Evolutionary conservation across 2,888 invertebrate genomes (phyloP).

Genomic region (Synergus gifuensis): DNA sequence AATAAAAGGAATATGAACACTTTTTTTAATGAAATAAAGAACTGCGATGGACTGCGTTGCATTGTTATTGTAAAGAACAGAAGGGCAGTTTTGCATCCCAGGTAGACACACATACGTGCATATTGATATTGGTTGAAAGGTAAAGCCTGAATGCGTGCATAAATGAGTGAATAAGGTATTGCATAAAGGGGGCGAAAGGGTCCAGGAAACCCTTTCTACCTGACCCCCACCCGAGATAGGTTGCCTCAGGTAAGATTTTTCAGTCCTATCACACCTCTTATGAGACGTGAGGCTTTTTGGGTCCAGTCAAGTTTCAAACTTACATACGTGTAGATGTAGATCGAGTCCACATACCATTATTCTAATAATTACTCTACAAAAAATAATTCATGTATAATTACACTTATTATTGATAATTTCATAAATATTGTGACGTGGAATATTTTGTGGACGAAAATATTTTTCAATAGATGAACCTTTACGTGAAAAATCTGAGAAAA

Average conservation of each 20-base stretch:
- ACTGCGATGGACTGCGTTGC: constrained; percentile 31
- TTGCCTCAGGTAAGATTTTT: constrained; percentile 76
- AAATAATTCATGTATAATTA: background rate
- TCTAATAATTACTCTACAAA: background rate
- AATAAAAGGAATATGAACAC: constrained; percentile 1
- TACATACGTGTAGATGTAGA: constrained; percentile 61
- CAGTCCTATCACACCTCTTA: constrained; percentile 73
- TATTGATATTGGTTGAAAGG: constrained; percentile 46
- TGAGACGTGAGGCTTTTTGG: constrained; percentile 62
- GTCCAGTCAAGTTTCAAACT: constrained; percentile 66
- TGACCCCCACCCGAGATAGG: constrained; percentile 72
- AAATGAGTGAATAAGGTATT: constrained; percentile 61
- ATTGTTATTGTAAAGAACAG: constrained; percentile 17
- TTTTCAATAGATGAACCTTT: background rate
- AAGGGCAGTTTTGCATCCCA: constrained; percentile 49
- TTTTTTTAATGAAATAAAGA: constrained; percentile 21
- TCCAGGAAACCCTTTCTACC: constrained; percentile 72
- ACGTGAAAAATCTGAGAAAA: background rate
- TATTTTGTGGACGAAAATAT: no score
- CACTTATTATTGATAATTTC: no score
- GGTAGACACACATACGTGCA: constrained; percentile 58
- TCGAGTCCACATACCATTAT: constrained; percentile 42
- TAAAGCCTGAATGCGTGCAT: constrained; percentile 59
- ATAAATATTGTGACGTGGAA: no score
- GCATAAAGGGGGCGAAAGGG: constrained; percentile 63